phyloP scores from a whole-genome alignment of 2,888 invertebrate genomes.

The Psylliodes chrysocephalus region DNA sequence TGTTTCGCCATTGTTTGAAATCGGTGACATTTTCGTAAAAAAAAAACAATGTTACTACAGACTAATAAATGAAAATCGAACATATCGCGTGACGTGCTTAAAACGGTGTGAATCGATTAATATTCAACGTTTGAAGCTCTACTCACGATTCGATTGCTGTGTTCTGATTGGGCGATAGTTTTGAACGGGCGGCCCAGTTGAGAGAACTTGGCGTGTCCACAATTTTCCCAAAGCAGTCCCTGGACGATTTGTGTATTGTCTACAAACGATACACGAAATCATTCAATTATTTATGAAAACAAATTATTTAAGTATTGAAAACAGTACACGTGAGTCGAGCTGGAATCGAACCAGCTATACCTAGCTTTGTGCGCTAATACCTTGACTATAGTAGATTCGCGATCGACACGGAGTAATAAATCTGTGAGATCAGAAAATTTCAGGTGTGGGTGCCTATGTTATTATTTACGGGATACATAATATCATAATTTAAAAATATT shows the following conservation, averaged over 20 bases:
- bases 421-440: no score
- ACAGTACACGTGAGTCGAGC: no score
- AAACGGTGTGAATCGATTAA: conserved; percentile 50
- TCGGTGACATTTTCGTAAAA: conserved; percentile 15
- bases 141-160: conserved; percentile 32
- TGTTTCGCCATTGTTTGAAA: conserved; percentile 28
- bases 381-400: no score
- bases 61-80: conserved; percentile 43
- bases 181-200: conserved; percentile 29
- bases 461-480: no score
- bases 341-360: no score
- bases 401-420: no score
- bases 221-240: conserved; percentile 34
- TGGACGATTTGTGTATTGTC: background rate
- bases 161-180: conserved; percentile 37
- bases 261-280: no score
- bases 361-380: no score
- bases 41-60: conserved; percentile 36
- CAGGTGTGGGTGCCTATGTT: no score
- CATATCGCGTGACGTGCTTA: conserved; percentile 45
- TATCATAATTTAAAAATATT: no score
- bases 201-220: conserved; percentile 34
- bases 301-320: no score
- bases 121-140: conserved; percentile 43
- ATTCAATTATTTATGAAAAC: no score